These are phyloP conservation scores for Tipula confusa DNA, from an alignment of 2,888 invertebrate genomes.

Conservation along the genomic window DNA sequence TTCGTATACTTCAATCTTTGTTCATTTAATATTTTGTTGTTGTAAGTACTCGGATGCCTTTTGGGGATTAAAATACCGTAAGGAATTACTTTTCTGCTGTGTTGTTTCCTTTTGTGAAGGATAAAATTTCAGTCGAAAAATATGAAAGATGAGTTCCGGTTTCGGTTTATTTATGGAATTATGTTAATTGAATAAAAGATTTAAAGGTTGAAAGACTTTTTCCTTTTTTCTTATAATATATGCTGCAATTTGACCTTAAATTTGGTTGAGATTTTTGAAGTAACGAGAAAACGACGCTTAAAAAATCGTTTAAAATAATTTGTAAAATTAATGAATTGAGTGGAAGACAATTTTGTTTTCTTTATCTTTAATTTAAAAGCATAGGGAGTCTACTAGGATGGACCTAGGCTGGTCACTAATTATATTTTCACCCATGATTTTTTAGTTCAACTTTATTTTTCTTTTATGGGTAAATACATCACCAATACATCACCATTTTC, in stretches of 20 bases:
- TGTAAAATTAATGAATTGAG: too few species aligned
- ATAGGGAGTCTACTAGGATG: too few species aligned
- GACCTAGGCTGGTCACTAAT: too few species aligned
- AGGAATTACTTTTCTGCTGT: background rate
- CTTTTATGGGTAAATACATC: too few species aligned
- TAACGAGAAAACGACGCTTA: too few species aligned
- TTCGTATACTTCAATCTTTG: background rate
- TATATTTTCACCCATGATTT: too few species aligned
- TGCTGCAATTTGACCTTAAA: background rate
- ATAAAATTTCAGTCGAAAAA: background rate
- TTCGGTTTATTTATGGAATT: background rate
- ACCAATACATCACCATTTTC: too few species aligned
- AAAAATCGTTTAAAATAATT: too few species aligned
- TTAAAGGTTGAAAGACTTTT: background rate
- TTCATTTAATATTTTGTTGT: background rate
- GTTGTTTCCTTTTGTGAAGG: background rate
- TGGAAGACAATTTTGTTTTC: too few species aligned
- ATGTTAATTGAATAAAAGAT: background rate
- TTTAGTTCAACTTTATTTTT: too few species aligned
- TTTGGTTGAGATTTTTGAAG: background rate
- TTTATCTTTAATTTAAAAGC: too few species aligned
- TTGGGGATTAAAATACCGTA: background rate
- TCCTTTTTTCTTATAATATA: background rate
- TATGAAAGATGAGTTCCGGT: background rate
- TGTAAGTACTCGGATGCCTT: background rate